phyloP scores from a whole-genome alignment of 2,888 invertebrate genomes.

The Campopleginae sp. region DNA sequence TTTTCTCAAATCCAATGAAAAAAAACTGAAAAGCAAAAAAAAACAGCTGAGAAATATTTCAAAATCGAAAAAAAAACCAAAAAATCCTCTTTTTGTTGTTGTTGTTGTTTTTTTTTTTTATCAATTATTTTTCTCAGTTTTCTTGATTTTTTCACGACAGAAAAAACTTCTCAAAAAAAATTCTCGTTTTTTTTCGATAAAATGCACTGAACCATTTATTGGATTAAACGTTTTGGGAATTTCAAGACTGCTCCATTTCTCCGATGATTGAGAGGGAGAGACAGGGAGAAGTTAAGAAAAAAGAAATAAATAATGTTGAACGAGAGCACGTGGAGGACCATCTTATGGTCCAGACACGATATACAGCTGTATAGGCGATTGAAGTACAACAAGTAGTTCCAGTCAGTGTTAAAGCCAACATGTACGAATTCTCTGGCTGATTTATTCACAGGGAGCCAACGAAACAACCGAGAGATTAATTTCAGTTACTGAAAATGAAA shows the following conservation, averaged over 20 bases:
- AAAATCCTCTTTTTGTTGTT: no score
- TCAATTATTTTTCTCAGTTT: no score
- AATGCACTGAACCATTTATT: not conserved
- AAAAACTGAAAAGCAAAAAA: not conserved
- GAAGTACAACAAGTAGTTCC: constrained; percentile 63
- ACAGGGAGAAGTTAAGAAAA: not conserved
- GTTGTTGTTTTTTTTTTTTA: no score
- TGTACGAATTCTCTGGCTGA: constrained; percentile 70
- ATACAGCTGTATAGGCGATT: constrained; percentile 57
- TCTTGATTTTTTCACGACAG: no score
- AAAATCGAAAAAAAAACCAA: no score
- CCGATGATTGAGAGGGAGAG: not conserved
- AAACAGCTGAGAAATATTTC: not conserved
- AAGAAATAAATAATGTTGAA: constrained; percentile 30
- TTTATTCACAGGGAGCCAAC: constrained; percentile 79
- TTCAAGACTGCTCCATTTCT: constrained; percentile 26
- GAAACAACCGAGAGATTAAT: constrained; percentile 19
- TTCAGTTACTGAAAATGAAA: not conserved
- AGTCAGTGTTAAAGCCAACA: constrained; percentile 58
- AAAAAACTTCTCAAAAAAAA: not conserved
- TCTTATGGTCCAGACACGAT: constrained; percentile 47
- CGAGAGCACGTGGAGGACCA: constrained; percentile 48
- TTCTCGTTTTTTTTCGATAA: not conserved
- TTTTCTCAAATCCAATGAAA: no score
- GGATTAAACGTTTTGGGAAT: constrained; percentile 6